These are phyloP conservation scores for Ischnura elegans DNA, from an alignment of 2,888 invertebrate species.

Conservation along the genomic window DNA sequence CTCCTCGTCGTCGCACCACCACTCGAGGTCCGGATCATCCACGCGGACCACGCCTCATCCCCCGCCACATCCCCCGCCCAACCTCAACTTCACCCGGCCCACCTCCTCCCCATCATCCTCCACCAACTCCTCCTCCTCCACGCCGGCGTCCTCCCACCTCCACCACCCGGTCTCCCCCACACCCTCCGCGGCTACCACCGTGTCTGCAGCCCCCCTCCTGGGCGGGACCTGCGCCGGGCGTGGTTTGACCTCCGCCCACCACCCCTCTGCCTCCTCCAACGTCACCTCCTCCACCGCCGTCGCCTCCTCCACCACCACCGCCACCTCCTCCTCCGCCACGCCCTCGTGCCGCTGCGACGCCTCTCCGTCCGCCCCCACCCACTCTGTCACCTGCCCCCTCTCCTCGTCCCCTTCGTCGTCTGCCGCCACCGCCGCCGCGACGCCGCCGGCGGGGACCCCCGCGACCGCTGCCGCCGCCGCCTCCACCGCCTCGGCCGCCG, in stretches of 20 bases:
- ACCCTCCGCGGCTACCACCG: constrained; percentile 40
- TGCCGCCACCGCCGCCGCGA: constrained; percentile 70
- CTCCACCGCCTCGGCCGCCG: constrained; percentile 68
- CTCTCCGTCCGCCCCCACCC: constrained; percentile 61
- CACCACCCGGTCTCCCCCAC: constrained; percentile 54
- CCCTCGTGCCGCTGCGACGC: constrained; percentile 65
- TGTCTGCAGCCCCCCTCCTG: background rate
- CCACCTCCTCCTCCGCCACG: constrained; percentile 69
- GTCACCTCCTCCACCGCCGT: constrained; percentile 68
- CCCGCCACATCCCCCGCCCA: constrained; percentile 54
- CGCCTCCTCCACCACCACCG: constrained; percentile 68
- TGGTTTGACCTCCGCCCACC: constrained; percentile 43
- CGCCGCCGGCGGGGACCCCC: constrained; percentile 68
- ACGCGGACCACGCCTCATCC: constrained; percentile 61
- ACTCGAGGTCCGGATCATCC: constrained; percentile 69
- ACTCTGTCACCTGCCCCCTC: constrained; percentile 71
- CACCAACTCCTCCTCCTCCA: constrained; percentile 65
- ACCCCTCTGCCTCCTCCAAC: constrained; percentile 54
- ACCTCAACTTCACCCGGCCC: constrained; percentile 70
- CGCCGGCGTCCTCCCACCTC: constrained; percentile 70
- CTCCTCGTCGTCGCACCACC: constrained; percentile 69
- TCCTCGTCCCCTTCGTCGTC: constrained; percentile 74
- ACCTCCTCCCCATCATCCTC: constrained; percentile 71
- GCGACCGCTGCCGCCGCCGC: constrained; percentile 66
- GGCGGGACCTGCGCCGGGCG: constrained; percentile 52